A percentile compares a stretch with the other conserved stretches of the same genome.
Evolutionary conservation across 2,797 vertebrate genomes (phyloP).

Genomic region (Hoplostethus atlanticus): DNA sequence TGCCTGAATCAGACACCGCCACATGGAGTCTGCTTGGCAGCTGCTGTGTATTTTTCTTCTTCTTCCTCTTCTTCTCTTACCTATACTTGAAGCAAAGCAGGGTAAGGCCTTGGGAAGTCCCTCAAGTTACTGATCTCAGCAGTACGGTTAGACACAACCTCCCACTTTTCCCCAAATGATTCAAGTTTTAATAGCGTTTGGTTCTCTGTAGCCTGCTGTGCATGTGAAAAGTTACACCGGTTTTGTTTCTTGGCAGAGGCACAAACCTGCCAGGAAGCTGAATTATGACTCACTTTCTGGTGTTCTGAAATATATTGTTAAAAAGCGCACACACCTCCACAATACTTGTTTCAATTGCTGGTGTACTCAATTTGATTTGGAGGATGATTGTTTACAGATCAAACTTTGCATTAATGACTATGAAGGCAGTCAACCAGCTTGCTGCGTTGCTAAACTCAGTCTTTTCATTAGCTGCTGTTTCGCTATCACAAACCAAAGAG

Average conservation of each 20-base stretch:
- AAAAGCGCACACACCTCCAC: conserved; percentile 44
- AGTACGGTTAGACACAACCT: conserved; percentile 61
- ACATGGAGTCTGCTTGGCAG: conserved; percentile 54
- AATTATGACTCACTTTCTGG: conserved; percentile 66
- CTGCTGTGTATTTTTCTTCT: conserved; percentile 52
- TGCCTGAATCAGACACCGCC: conserved; percentile 61
- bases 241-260: conserved; percentile 43
- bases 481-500: conserved; percentile 40
- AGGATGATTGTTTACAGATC: conserved; percentile 67
- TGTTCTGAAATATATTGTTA: conserved; percentile 64
- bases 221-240: conserved; percentile 55
- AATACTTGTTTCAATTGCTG: conserved; percentile 28
- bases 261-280: conserved; percentile 41
- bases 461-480: conserved; percentile 55
- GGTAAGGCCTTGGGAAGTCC: conserved; percentile 77
- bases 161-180: conserved; percentile 52
- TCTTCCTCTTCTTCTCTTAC: conserved; percentile 35
- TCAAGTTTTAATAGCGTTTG: conserved; percentile 60
- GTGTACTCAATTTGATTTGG: conserved; percentile 55
- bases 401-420: conserved; percentile 70
- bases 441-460: conserved; percentile 58
- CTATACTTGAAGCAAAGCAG: conserved; percentile 74
- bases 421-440: conserved; percentile 60
- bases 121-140: conserved; percentile 75
- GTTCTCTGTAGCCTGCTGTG: conserved; percentile 58